A percentile compares a stretch with the other conserved stretches of the same genome.
Conservation (phyloP, 2,797 vertebrate genomes). For the Chrysocyon brachyurus region DNA sequence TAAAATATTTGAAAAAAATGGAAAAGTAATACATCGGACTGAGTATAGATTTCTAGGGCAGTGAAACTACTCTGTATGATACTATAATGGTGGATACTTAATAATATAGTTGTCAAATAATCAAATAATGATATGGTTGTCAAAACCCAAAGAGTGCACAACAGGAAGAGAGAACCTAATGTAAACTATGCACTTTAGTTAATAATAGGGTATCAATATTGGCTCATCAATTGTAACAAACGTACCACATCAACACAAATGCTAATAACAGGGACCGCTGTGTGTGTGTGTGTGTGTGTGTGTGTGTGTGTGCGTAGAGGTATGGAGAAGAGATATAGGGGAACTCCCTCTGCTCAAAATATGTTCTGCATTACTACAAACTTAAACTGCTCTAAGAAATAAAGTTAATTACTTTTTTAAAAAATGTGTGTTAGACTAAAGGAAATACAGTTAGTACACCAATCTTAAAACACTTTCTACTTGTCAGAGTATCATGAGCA, state of each 20-base stretch:
- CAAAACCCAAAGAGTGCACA: background rate
- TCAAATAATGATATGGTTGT: background rate
- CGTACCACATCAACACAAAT: background rate
- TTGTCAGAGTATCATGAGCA: background rate
- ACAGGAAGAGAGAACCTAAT: background rate
- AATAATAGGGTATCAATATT: background rate
- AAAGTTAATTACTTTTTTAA: background rate
- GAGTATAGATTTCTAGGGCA: background rate
- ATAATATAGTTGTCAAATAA: background rate
- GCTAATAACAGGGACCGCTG: background rate
- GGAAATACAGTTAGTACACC: background rate
- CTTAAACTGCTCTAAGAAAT: background rate
- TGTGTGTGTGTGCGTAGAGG: background rate
- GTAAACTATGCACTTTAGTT: background rate
- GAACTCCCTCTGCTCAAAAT: background rate
- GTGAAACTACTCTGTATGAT: background rate
- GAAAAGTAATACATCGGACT: background rate
- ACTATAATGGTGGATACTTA: background rate
- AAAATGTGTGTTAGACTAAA: background rate
- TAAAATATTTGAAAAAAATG: background rate
- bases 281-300: background rate
- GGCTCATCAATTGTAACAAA: background rate
- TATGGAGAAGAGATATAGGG: background rate
- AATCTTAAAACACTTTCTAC: background rate
- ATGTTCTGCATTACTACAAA: background rate